A percentile compares a stretch with the other conserved stretches of the same genome.
These are phyloP conservation scores for Lepidotrigona ventralis DNA, from an alignment of 1,140 invertebrate genomes.

Conservation along the genomic window DNA sequence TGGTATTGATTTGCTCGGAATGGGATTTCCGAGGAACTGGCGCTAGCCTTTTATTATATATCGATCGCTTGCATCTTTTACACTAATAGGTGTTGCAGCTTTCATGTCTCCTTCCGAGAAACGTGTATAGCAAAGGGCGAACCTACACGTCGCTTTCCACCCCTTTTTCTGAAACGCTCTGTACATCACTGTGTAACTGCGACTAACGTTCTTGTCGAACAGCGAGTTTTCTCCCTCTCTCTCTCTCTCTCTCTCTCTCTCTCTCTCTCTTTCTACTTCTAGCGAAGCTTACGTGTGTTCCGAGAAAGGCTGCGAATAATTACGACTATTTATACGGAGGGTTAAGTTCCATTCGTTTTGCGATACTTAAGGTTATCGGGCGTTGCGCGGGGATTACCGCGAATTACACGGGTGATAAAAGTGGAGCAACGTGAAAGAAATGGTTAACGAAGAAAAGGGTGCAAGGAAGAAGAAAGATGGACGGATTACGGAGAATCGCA, in stretches of 20 bases:
- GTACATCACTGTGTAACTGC: neutral
- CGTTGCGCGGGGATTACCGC: conserved; percentile 28
- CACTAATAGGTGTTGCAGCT: neutral
- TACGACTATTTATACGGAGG: neutral
- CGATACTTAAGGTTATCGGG: conserved; percentile 41
- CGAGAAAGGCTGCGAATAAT: conserved; percentile 3
- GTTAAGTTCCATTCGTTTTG: conserved; percentile 19
- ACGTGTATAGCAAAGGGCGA: neutral
- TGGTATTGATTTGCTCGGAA: conserved; percentile 18
- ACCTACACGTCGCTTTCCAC: neutral
- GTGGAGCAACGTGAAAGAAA: conserved; percentile 8
- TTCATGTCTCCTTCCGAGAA: conserved; percentile 1
- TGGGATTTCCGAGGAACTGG: conserved; percentile 17
- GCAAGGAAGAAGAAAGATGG: neutral
- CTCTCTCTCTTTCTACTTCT: neutral
- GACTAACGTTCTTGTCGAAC: neutral
- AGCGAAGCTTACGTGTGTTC: neutral
- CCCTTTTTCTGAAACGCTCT: neutral
- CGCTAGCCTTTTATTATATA: neutral
- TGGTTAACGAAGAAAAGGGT: neutral
- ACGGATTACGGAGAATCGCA: neutral
- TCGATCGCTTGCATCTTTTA: conserved; percentile 32
- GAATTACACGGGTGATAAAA: conserved; percentile 37
- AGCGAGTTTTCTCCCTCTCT: neutral
- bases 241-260: too few species aligned